Percentiles rank a stretch among this genome's conserved stretches.
phyloP scores from a whole-genome alignment of 2,797 vertebrate genomes.

The Halcyon smyrnensis region DNA sequence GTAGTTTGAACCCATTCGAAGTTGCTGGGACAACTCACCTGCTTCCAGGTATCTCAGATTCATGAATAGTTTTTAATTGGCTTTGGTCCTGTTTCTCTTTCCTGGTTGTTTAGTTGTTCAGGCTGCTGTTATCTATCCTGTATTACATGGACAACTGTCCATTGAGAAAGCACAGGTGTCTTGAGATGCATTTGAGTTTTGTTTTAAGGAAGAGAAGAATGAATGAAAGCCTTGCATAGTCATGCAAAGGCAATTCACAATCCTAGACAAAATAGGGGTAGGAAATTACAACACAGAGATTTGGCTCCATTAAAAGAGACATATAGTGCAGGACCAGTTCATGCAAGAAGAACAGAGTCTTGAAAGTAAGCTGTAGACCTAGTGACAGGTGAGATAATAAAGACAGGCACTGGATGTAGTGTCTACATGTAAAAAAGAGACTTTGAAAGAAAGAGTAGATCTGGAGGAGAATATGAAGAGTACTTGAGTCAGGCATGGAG shows the following conservation, averaged over 20 bases:
- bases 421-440: neutral
- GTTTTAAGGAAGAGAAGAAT: neutral
- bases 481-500: neutral
- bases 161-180: neutral
- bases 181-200: neutral
- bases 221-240: neutral
- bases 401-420: neutral
- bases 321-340: neutral
- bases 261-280: neutral
- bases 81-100: neutral
- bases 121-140: neutral
- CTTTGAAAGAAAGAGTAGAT: neutral
- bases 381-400: neutral
- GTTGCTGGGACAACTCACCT: constrained; percentile 1
- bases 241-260: neutral
- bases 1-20: neutral
- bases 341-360: neutral
- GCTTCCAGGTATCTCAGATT: neutral
- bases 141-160: neutral
- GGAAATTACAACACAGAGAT: neutral
- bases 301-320: neutral
- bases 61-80: neutral
- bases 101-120: neutral
- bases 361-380: neutral
- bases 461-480: neutral